phyloP scores from a whole-genome alignment of 1,140 invertebrate genomes.

The Dreissena polymorpha region DNA sequence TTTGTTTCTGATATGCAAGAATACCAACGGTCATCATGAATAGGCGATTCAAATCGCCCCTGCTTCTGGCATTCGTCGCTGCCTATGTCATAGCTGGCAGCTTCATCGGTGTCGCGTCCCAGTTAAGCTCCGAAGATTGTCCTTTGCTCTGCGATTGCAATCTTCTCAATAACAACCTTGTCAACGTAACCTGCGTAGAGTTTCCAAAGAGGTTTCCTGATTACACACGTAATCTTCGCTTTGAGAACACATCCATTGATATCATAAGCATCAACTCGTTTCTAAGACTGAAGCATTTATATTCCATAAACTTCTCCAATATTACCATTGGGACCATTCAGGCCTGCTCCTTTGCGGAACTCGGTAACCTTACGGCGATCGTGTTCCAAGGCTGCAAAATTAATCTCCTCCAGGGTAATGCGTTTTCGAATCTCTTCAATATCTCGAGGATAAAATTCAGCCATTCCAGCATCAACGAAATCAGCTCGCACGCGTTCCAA shows the following conservation, averaged over 20 bases:
- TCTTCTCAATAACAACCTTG: no score
- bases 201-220: slow-evolving; percentile 18
- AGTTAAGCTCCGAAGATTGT: no score
- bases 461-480: neutral
- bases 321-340: neutral
- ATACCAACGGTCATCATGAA: no score
- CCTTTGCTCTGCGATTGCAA: no score
- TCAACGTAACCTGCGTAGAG: no score
- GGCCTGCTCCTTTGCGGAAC: slow-evolving; percentile 45
- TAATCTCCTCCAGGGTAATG: slow-evolving; percentile 38
- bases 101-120: no score
- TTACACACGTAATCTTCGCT: slow-evolving; percentile 8
- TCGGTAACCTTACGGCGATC: slow-evolving; percentile 1
- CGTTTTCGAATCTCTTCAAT: slow-evolving; percentile 40
- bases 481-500: slow-evolving; percentile 37
- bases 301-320: slow-evolving; percentile 11
- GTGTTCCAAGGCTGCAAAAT: slow-evolving; percentile 19
- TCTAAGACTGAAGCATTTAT: neutral
- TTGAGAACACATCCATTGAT: neutral
- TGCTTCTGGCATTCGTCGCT: no score
- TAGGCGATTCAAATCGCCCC: no score
- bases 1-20: no score
- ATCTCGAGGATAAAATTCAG: slow-evolving; percentile 12
- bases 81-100: no score
- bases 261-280: slow-evolving; percentile 26